These are phyloP conservation scores for Loriculus beryllinus DNA, from an alignment of 2,797 vertebrate genomes.

Conservation along the genomic window DNA sequence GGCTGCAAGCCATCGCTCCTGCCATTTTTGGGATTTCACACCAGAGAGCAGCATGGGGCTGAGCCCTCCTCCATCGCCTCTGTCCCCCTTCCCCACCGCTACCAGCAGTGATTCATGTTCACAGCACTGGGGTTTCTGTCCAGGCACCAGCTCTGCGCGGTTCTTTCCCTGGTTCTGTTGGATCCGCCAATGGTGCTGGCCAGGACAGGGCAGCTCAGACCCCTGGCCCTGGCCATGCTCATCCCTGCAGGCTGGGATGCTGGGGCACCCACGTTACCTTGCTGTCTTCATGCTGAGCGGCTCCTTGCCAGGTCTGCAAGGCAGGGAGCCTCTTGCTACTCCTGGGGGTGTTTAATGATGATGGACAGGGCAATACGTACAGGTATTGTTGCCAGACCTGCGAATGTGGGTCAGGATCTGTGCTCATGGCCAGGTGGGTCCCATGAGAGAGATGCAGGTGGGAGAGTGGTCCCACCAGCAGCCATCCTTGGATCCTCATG, in stretches of 20 bases:
- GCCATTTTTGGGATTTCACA: background rate
- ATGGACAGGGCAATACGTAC: rapidly evolving
- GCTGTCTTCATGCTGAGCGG: rapidly evolving
- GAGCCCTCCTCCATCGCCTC: rapidly evolving
- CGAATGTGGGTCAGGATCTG: rapidly evolving
- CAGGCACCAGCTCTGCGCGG: no score
- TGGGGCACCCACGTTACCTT: rapidly evolving
- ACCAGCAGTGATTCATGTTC: background rate
- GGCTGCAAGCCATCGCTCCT: background rate
- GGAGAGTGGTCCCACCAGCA: background rate
- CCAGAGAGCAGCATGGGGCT: background rate
- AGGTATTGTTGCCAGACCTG: background rate
- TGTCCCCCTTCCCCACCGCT: background rate
- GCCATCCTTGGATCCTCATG: background rate
- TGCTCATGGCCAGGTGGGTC: background rate
- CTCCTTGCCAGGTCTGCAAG: rapidly evolving
- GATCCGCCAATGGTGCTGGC: rapidly evolving
- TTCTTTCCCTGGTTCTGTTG: rapidly evolving
- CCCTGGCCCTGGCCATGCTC: background rate
- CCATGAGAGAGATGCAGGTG: background rate
- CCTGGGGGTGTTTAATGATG: rapidly evolving
- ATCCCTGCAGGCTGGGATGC: rapidly evolving
- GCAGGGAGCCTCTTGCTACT: background rate
- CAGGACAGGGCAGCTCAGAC: rapidly evolving
- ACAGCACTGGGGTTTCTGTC: rapidly evolving